Evolutionary conservation across 2,797 vertebrate genomes (phyloP).

Genomic region (Sebastes umbrosus): DNA sequence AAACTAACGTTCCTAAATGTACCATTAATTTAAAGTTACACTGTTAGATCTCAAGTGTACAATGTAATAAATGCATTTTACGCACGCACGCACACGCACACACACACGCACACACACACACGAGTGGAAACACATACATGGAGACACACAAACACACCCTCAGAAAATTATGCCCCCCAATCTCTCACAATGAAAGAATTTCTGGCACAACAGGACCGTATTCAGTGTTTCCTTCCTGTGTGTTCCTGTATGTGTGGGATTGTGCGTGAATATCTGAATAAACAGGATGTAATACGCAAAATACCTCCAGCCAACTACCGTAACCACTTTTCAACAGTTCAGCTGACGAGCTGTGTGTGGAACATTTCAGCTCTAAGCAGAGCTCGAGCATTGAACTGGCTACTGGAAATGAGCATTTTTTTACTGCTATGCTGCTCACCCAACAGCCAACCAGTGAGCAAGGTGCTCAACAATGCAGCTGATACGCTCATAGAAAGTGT

Average conservation of each 20-base stretch:
- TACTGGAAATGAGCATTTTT: slow-evolving; percentile 27
- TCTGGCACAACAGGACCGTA: slow-evolving; percentile 45
- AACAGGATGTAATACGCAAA: slow-evolving; percentile 71
- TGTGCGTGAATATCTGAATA: slow-evolving; percentile 53
- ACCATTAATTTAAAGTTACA: background rate
- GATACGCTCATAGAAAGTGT: background rate
- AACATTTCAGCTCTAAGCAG: slow-evolving; percentile 32
- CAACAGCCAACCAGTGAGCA: background rate
- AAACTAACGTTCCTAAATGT: slow-evolving; percentile 7
- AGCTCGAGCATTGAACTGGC: slow-evolving; percentile 21
- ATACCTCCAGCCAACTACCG: slow-evolving; percentile 42
- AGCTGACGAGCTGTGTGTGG: slow-evolving; percentile 28
- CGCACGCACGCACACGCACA: background rate
- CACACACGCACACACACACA: background rate
- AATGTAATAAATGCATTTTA: background rate
- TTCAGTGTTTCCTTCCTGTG: slow-evolving; percentile 75
- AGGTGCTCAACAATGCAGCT: background rate
- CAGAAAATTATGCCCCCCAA: slow-evolving; percentile 17
- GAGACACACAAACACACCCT: slow-evolving; percentile 18
- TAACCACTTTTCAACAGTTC: slow-evolving; percentile 47
- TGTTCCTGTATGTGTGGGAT: slow-evolving; percentile 27
- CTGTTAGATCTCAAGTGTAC: background rate
- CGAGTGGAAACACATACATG: background rate
- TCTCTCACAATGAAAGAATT: slow-evolving; percentile 48
- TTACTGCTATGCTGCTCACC: slow-evolving; percentile 5